A percentile compares a stretch with the other conserved stretches of the same genome.
These are phyloP conservation scores for Propithecus perrieri DNA, from an alignment of 2,797 vertebrate genomes.

Conservation along the genomic window DNA sequence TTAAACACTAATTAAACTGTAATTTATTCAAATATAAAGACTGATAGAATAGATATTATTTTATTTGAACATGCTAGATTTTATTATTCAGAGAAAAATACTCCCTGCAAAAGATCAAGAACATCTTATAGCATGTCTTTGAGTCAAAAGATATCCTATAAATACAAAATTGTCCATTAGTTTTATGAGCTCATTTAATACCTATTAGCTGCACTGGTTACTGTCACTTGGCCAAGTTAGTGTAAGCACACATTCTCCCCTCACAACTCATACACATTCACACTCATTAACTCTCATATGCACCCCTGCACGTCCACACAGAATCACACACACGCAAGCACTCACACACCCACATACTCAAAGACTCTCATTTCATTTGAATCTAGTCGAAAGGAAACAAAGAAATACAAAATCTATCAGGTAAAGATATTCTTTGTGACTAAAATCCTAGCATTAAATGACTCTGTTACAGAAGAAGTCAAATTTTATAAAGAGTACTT, in stretches of 20 bases:
- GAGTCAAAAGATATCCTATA: neutral
- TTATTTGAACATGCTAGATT: neutral
- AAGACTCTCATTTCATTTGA: neutral
- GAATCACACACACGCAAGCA: neutral
- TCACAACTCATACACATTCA: neutral
- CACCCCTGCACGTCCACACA: neutral
- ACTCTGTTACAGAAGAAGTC: conserved; percentile 27
- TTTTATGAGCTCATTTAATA: neutral
- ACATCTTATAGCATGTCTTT: neutral
- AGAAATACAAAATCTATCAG: neutral
- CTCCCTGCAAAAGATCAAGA: neutral
- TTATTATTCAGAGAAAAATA: neutral
- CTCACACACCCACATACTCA: neutral
- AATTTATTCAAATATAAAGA: neutral
- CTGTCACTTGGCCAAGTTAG: neutral
- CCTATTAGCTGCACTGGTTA: neutral
- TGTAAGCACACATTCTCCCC: neutral
- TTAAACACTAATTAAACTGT: neutral
- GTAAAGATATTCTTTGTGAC: neutral
- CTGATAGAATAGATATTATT: neutral
- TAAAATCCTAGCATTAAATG: neutral
- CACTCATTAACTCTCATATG: neutral
- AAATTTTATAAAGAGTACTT: neutral
- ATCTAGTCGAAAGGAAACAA: neutral
- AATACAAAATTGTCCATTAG: neutral